These are phyloP conservation scores for Rhinoptilus africanus DNA, from an alignment of 2,113 vertebrate genomes.

Conservation along the genomic window DNA sequence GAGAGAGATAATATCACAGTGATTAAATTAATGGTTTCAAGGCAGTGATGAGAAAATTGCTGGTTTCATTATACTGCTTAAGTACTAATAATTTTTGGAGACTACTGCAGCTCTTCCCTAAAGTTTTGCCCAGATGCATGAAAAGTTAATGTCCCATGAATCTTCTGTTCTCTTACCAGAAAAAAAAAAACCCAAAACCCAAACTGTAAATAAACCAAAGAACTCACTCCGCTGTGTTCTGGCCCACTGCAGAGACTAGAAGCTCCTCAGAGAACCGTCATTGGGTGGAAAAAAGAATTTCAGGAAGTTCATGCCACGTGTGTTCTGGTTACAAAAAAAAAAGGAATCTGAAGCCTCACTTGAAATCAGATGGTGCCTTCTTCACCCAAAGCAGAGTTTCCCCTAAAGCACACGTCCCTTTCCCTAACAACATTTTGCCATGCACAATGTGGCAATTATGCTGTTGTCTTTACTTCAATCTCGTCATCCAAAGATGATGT, in stretches of 20 bases:
- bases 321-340: background rate
- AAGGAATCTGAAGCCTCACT: background rate
- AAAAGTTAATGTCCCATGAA: background rate
- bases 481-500: background rate
- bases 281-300: background rate
- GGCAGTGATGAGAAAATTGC: constrained; percentile 18
- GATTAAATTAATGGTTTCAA: constrained; percentile 28
- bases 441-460: background rate
- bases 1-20: background rate
- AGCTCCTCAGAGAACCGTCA: background rate
- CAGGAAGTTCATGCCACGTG: background rate
- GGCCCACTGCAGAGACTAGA: background rate
- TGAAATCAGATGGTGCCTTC: background rate
- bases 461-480: background rate
- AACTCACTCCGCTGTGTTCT: background rate
- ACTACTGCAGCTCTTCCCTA: background rate
- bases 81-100: background rate
- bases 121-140: background rate
- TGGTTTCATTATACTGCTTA: background rate
- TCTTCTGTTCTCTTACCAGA: background rate
- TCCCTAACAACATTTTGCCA: background rate
- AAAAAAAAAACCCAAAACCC: background rate
- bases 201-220: background rate
- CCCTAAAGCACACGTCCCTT: background rate
- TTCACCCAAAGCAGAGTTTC: background rate